Evolutionary conservation across 2,113 vertebrate species (phyloP), one percentile per base, ranked within the genome.

Genomic region (Microtus oregoni): DNA sequence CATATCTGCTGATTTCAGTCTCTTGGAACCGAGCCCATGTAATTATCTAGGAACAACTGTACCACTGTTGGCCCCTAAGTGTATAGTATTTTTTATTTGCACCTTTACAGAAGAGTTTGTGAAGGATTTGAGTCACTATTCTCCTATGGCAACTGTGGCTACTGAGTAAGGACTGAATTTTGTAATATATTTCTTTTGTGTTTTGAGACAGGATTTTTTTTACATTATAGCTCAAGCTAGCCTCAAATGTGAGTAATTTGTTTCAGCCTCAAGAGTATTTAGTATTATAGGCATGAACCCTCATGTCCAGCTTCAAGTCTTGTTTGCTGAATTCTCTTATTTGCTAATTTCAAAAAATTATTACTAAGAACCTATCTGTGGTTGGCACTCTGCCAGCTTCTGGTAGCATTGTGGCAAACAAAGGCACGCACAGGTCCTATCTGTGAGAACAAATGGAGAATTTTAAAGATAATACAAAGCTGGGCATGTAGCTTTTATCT

Each of bases 341-440:
- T 76, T 52, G 76, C 26, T 88, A 15, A 91, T 67, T 96, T 79
- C 32, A 85, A 86, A 96, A 89, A 65, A 14, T 72, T 93, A 19
- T 95, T 65, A 87, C n/a, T 30, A 99, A 98, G 94, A 89, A 98
- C n/a, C 32, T 83, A 2, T 94, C n/a, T 63, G 58, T 82, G 22
- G 3, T 61, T 82, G 79, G 79, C 35, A 82, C 22, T 82, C 9
- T 82, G 52, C 35, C 35, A 58, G 52, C 20, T 22, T 26, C 30
- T 82, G 35, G 47, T 58, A 35, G 22, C 13, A 41, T n/a, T 41
- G 13, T 63, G n/a, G 81, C 38, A 61, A 9, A 72, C 70, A 73
- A 20, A 58, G 22, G n/a, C n/a, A 41, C 28, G 26, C 7, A 63
- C 20, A 63, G 55, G 81, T 83, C 35, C n/a, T 83, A 0, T 83